Evolutionary conservation across 2,888 invertebrate species (phyloP).

Genomic region (Dascillus cervinus): DNA sequence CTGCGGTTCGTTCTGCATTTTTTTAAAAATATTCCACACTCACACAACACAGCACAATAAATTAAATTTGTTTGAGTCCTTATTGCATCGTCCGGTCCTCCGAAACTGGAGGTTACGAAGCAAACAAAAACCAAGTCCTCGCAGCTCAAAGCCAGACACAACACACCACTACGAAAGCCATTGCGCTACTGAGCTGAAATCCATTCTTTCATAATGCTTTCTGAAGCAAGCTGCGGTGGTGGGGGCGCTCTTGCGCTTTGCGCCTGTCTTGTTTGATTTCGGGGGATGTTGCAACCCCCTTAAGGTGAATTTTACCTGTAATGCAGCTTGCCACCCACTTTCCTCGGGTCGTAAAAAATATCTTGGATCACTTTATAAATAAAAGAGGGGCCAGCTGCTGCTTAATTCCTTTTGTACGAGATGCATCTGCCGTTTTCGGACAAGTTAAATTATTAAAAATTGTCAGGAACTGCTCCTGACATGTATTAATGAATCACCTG

Average conservation of each 20-base stretch:
- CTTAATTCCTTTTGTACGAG: slow-evolving; percentile 16
- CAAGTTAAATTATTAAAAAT: too few species aligned
- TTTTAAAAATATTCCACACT: neutral
- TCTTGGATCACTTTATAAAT: slow-evolving; percentile 13
- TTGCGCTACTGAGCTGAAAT: slow-evolving; percentile 12
- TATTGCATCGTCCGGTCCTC: too few species aligned
- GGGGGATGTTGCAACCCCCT: slow-evolving; percentile 10
- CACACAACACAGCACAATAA: too few species aligned
- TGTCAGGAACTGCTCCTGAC: too few species aligned
- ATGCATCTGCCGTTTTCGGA: slow-evolving; percentile 12
- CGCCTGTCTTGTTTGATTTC: slow-evolving; percentile 9
- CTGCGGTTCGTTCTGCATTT: slow-evolving; percentile 32
- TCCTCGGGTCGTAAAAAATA: slow-evolving; percentile 18
- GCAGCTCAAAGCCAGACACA: too few species aligned
- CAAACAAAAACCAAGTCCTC: too few species aligned
- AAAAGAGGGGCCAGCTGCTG: slow-evolving; percentile 18
- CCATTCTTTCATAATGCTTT: slow-evolving; percentile 4
- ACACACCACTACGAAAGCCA: slow-evolving; percentile 9
- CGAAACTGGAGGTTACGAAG: too few species aligned
- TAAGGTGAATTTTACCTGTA: slow-evolving; percentile 26
- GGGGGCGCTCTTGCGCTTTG: slow-evolving; percentile 15
- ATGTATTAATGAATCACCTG: too few species aligned
- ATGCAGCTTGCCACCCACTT: slow-evolving; percentile 33
- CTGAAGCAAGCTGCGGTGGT: slow-evolving; percentile 8
- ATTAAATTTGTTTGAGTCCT: slow-evolving; percentile 1